Evolutionary conservation across 2,888 invertebrate genomes (phyloP).

Genomic region (Carcina quercana): DNA sequence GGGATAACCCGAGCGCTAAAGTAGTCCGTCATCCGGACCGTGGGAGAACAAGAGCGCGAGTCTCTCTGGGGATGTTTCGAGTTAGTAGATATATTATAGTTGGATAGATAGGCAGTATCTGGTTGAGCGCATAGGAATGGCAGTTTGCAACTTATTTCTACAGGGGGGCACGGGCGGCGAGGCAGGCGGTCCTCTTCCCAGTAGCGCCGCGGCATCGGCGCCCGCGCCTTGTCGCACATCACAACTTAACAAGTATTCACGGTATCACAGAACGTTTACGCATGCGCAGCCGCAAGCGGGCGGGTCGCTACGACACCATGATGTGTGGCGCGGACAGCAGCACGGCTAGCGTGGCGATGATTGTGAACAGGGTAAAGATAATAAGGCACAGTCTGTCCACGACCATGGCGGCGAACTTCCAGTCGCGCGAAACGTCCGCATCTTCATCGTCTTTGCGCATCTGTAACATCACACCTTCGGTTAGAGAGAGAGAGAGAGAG

Average conservation of each 20-base stretch:
- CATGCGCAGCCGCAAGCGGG: constrained; percentile 68
- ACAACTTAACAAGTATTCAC: constrained; percentile 80
- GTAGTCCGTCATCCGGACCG: constrained; percentile 7
- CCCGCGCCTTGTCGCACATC: constrained; percentile 68
- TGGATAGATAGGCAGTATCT: constrained; percentile 55
- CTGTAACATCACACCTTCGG: constrained; percentile 61
- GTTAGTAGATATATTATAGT: constrained; percentile 35
- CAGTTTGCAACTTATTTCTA: constrained; percentile 67
- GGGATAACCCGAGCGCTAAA: constrained; percentile 8
- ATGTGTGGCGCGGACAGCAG: constrained; percentile 97
- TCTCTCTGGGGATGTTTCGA: constrained; percentile 38
- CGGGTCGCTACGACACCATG: constrained; percentile 88
- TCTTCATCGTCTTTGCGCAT: constrained; percentile 96
- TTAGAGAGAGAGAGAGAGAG: background rate
- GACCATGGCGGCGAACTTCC: constrained; percentile 99
- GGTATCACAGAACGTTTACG: constrained; percentile 80
- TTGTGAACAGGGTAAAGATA: constrained; percentile 98
- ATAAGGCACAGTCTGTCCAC: constrained; percentile 99
- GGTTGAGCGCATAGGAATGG: constrained; percentile 58
- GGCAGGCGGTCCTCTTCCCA: constrained; percentile 60
- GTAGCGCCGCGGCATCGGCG: constrained; percentile 59
- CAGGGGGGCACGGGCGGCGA: constrained; percentile 62
- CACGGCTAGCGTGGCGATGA: constrained; percentile 97
- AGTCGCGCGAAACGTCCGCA: constrained; percentile 96
- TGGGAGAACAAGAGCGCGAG: constrained; percentile 36